Evolutionary conservation across 1,140 invertebrate genomes (phyloP).

Genomic region (Drosophila sucinea): DNA sequence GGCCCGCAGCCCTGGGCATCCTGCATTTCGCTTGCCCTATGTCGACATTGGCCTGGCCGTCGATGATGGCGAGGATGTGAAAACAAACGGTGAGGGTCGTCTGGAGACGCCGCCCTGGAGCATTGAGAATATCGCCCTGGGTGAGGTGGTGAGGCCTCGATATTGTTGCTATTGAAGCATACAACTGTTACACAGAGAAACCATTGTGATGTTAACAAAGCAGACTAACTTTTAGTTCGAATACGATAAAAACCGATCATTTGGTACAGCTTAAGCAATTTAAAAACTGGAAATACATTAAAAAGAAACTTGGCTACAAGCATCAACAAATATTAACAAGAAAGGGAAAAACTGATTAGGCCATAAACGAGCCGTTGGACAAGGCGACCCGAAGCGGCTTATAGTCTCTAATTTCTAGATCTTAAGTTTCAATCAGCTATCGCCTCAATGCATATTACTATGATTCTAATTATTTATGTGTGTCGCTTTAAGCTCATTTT

Average conservation of each 20-base stretch:
- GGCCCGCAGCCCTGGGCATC: conserved; percentile 42
- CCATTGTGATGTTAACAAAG: conserved; percentile 68
- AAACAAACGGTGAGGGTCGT: conserved; percentile 84
- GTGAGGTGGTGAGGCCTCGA: conserved; percentile 84
- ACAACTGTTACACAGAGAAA: conserved; percentile 36
- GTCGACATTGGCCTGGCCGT: conserved; percentile 81
- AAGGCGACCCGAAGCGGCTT: conserved; percentile 13
- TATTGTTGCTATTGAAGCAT: conserved; percentile 85
- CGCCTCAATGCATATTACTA: conserved; percentile 46
- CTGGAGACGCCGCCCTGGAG: conserved; percentile 85
- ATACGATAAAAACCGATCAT: conserved; percentile 33
- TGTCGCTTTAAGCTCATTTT: conserved; percentile 49
- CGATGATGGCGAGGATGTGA: conserved; percentile 82
- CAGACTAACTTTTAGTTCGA: conserved; percentile 69
- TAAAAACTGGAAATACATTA: too few species aligned
- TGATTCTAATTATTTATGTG: conserved; percentile 41
- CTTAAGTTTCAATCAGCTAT: conserved; percentile 45
- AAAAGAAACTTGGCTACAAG: conserved; percentile 17
- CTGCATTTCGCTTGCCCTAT: conserved; percentile 67
- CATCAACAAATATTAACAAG: conserved; percentile 34
- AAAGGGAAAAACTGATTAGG: conserved; percentile 51
- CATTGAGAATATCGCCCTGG: conserved; percentile 86
- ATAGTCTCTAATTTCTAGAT: conserved; percentile 34
- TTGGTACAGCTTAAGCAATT: conserved; percentile 55
- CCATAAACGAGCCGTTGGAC: conserved; percentile 31